Conservation (phyloP, 2,797 vertebrate species). For the Prunella strophiata region DNA sequence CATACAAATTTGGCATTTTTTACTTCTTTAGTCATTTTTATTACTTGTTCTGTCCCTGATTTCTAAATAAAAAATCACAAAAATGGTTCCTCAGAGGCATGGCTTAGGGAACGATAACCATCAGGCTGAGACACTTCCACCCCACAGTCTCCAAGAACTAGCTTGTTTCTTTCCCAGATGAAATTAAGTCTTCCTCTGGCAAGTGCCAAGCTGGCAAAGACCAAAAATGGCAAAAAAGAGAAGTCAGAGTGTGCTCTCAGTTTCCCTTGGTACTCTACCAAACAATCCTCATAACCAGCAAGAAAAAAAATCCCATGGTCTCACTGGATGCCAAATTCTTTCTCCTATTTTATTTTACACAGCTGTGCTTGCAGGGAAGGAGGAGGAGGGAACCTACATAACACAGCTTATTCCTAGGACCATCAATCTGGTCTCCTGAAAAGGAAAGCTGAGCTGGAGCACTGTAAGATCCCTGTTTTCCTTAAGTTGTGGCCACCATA, state of each 20-base stretch:
- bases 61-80: neutral
- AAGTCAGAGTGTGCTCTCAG: neutral
- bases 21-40: constrained; percentile 18
- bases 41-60: neutral
- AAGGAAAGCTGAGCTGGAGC: neutral
- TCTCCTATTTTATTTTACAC: neutral
- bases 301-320: constrained; percentile 1
- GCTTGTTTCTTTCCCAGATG: constrained; percentile 10
- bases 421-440: neutral
- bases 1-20: constrained; percentile 2
- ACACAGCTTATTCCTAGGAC: neutral
- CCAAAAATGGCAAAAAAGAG: neutral
- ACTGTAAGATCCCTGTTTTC: neutral
- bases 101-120: neutral
- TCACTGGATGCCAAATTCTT: neutral
- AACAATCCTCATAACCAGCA: neutral
- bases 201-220: constrained; percentile 29
- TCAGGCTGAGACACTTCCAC: neutral
- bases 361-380: constrained; percentile 14
- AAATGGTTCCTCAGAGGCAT: neutral
- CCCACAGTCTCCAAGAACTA: neutral
- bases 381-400: neutral
- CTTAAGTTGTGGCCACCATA: neutral
- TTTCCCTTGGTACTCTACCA: constrained; percentile 28
- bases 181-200: constrained; percentile 32